Conservation (phyloP, 2,888 invertebrate genomes). For the Diogma glabrata region DNA sequence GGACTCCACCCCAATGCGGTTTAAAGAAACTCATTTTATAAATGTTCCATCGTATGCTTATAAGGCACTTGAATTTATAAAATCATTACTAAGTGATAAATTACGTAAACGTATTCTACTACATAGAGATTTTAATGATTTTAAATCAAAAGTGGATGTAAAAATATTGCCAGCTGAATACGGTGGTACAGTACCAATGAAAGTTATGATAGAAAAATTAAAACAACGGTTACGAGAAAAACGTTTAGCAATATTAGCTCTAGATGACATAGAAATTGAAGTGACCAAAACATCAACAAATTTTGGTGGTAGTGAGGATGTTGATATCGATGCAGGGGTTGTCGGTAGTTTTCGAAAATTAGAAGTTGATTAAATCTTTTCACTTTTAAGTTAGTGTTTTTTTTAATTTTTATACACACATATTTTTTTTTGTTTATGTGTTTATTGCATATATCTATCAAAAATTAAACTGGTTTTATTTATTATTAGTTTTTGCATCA, state of each 20-base stretch:
- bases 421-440: no score
- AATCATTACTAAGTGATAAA: conserved; percentile 73
- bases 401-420: conserved; percentile 8
- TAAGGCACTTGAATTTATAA: conserved; percentile 70
- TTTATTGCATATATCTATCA: no score
- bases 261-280: conserved; percentile 67
- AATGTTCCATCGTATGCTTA: conserved; percentile 73
- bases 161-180: conserved; percentile 77
- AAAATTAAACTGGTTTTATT: no score
- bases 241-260: conserved; percentile 51
- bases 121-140: conserved; percentile 60
- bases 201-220: conserved; percentile 68
- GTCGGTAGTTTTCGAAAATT: conserved; percentile 76
- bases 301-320: conserved; percentile 48
- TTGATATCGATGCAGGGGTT: conserved; percentile 58
- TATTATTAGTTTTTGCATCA: no score
- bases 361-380: conserved; percentile 56
- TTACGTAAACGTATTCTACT: conserved; percentile 69
- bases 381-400: conserved; percentile 5
- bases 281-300: conserved; percentile 41
- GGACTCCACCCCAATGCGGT: conserved; percentile 84
- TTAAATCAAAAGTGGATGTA: conserved; percentile 57
- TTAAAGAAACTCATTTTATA: conserved; percentile 78
- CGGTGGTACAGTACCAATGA: conserved; percentile 69
- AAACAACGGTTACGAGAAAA: conserved; percentile 51